A percentile compares a stretch with the other conserved stretches of the same genome.
Evolutionary conservation across 2,888 invertebrate species (phyloP).

Genomic region (Lithophane socia): DNA sequence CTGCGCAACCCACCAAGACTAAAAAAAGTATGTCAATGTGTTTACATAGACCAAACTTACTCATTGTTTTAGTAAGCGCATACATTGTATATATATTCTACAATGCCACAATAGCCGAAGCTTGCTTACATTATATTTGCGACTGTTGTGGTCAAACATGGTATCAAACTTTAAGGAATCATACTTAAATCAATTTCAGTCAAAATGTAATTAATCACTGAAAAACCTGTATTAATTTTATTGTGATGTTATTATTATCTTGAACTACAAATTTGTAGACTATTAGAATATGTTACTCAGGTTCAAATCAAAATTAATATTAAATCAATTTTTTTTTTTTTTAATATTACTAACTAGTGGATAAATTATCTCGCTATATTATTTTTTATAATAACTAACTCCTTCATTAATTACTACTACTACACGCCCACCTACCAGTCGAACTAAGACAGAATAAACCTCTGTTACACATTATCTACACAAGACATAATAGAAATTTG

Average conservation of each 20-base stretch:
- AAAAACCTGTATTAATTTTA: neutral
- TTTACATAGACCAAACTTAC: neutral
- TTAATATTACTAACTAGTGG: neutral
- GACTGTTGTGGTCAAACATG: neutral
- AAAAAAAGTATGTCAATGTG: slow-evolving; percentile 90
- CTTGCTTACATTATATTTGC: neutral
- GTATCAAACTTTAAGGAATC: too few relatives aligned
- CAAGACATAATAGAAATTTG: neutral
- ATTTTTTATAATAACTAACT: too few relatives aligned
- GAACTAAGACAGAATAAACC: neutral
- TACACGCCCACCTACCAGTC: neutral
- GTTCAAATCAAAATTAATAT: too few relatives aligned
- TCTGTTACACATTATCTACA: neutral
- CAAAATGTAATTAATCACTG: neutral
- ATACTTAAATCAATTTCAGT: neutral
- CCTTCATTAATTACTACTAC: neutral
- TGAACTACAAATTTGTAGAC: neutral
- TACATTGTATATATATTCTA: neutral
- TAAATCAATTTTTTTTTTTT: too few relatives aligned
- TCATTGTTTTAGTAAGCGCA: neutral
- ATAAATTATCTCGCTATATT: neutral
- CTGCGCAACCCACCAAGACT: slow-evolving; percentile 92
- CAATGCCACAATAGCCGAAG: neutral
- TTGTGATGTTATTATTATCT: too few relatives aligned
- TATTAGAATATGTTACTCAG: neutral